These are phyloP conservation scores for Chelonus insularis DNA, from an alignment of 1,140 invertebrate species.

Conservation along the genomic window DNA sequence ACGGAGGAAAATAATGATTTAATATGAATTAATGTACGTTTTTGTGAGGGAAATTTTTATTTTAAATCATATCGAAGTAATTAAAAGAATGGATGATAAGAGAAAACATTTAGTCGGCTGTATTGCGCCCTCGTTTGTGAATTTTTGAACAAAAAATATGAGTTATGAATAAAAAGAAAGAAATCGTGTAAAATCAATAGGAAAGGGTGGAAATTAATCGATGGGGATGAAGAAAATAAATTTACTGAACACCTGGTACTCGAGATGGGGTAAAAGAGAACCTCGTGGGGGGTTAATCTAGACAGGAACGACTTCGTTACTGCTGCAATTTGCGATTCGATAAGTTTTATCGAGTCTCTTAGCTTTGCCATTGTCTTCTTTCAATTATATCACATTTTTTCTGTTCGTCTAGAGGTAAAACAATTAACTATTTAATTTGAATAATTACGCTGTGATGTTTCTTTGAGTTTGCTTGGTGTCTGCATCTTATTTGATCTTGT, in stretches of 20 bases:
- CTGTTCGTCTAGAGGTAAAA: neutral
- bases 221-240: slow-evolving; percentile 4
- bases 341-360: slow-evolving; percentile 2
- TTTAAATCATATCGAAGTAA: too few relatives aligned
- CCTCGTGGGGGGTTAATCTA: neutral
- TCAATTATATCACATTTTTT: slow-evolving; percentile 1
- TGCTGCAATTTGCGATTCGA: slow-evolving; percentile 5
- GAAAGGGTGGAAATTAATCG: slow-evolving; percentile 1
- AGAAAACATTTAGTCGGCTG: too few relatives aligned
- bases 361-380: neutral
- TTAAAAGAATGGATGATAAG: too few relatives aligned
- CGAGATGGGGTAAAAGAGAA: neutral
- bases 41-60: too few relatives aligned
- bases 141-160: too few relatives aligned
- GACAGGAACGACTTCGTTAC: slow-evolving; percentile 5
- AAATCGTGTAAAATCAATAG: too few relatives aligned
- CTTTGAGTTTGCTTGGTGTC: neutral
- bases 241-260: slow-evolving; percentile 4
- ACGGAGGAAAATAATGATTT: too few relatives aligned
- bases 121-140: too few relatives aligned
- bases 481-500: too few relatives aligned
- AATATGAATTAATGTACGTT: too few relatives aligned
- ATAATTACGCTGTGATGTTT: neutral
- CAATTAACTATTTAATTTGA: neutral
- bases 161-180: too few relatives aligned